A percentile compares a stretch with the other conserved stretches of the same genome.
These are phyloP conservation scores for Drosophila merina DNA, from an alignment of 2,888 invertebrate species.

Conservation along the genomic window DNA sequence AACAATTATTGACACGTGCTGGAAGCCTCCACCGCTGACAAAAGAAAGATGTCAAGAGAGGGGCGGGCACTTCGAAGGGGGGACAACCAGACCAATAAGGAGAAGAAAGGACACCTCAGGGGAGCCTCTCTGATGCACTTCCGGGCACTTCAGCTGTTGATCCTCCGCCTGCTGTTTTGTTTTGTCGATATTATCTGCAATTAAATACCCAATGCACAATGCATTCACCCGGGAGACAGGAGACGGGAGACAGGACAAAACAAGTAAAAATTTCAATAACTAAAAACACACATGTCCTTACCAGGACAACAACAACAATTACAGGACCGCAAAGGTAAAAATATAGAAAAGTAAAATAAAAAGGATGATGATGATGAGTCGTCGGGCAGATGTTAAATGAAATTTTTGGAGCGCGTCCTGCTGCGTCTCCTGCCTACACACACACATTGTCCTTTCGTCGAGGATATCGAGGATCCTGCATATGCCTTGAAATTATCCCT, in stretches of 20 bases:
- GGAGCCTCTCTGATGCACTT: slow-evolving; percentile 63
- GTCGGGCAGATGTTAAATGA: slow-evolving; percentile 37
- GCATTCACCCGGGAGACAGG: slow-evolving; percentile 32
- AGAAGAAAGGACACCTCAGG: neutral
- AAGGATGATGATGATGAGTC: slow-evolving; percentile 41
- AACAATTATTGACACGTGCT: slow-evolving; percentile 76
- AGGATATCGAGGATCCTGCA: slow-evolving; percentile 54
- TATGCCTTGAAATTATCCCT: slow-evolving; percentile 76
- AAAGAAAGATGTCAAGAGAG: slow-evolving; percentile 23
- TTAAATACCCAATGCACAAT: slow-evolving; percentile 80
- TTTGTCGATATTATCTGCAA: slow-evolving; percentile 80
- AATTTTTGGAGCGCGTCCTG: slow-evolving; percentile 73
- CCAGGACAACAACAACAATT: slow-evolving; percentile 16
- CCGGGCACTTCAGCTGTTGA: slow-evolving; percentile 75
- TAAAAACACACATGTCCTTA: slow-evolving; percentile 79
- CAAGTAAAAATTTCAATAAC: slow-evolving; percentile 80
- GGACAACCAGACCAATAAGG: neutral
- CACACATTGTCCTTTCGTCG: slow-evolving; percentile 27
- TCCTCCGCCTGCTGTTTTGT: slow-evolving; percentile 50
- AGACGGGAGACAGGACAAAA: slow-evolving; percentile 57
- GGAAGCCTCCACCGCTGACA: slow-evolving; percentile 56
- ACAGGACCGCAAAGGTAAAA: slow-evolving; percentile 6
- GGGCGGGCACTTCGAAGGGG: neutral
- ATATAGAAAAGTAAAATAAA: slow-evolving; percentile 43
- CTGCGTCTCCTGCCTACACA: slow-evolving; percentile 55